phyloP scores from a whole-genome alignment of 2,888 invertebrate species.

The Lampropteryx suffumata region DNA sequence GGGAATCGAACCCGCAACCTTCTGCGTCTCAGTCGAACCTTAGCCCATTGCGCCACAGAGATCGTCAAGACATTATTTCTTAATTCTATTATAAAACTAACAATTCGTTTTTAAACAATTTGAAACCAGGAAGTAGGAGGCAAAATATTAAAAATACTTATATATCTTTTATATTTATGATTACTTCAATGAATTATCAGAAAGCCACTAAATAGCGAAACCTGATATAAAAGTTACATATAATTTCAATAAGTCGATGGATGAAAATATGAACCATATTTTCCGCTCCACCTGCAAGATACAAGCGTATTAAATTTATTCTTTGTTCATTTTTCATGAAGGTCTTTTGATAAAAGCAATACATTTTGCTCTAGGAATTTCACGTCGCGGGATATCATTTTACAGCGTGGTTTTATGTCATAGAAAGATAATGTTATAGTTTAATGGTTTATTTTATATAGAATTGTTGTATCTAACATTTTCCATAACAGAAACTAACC shows the following conservation, averaged over 20 bases:
- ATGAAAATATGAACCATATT: slow-evolving; percentile 27
- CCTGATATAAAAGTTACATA: too few species aligned
- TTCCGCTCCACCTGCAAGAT: slow-evolving; percentile 36
- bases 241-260: slow-evolving; percentile 18
- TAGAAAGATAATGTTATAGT: slow-evolving; percentile 18
- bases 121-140: too few species aligned
- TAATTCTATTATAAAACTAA: too few species aligned
- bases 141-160: too few species aligned
- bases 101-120: too few species aligned
- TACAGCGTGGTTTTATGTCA: slow-evolving; percentile 24
- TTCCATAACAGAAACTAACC: not conserved
- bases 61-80: too few species aligned
- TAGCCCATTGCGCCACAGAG: too few species aligned
- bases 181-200: slow-evolving; percentile 7
- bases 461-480: slow-evolving; percentile 16
- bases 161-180: too few species aligned
- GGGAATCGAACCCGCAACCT: too few species aligned
- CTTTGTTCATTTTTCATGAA: slow-evolving; percentile 38
- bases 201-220: too few species aligned
- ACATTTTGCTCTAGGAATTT: slow-evolving; percentile 25
- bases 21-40: too few species aligned
- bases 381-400: slow-evolving; percentile 19
- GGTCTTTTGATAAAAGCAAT: slow-evolving; percentile 12
- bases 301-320: slow-evolving; percentile 34
- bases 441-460: slow-evolving; percentile 17